Conservation (phyloP, 1,140 invertebrate genomes). For the Cryptotermes secundus region DNA sequence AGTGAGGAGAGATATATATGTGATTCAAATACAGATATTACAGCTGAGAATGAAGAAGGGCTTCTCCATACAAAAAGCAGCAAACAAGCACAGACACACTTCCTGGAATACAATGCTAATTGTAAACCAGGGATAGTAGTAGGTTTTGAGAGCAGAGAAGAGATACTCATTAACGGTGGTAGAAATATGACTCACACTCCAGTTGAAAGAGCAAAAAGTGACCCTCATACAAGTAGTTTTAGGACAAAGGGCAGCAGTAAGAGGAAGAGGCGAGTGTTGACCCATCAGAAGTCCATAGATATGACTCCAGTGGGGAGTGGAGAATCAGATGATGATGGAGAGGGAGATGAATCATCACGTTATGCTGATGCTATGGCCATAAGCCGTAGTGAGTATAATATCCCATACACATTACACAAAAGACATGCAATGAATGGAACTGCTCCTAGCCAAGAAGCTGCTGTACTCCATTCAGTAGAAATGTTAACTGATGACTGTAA, state of each 20-base stretch:
- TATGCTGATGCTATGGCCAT: conserved; percentile 58
- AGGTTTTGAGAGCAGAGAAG: conserved; percentile 43
- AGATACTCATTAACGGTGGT: neutral
- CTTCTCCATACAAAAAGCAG: neutral
- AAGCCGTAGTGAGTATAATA: conserved; percentile 61
- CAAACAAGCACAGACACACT: conserved; percentile 56
- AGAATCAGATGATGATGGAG: conserved; percentile 1
- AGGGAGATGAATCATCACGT: conserved; percentile 13
- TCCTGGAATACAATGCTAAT: conserved; percentile 62
- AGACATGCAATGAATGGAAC: conserved; percentile 80
- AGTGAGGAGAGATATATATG: neutral
- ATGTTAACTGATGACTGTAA: conserved; percentile 9
- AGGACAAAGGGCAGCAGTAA: conserved; percentile 44
- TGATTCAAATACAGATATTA: neutral
- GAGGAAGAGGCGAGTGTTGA: conserved; percentile 70
- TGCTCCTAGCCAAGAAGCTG: conserved; percentile 43
- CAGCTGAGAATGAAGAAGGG: neutral
- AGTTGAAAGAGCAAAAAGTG: conserved; percentile 80
- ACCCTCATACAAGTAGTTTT: conserved; percentile 74
- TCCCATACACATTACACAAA: conserved; percentile 80
- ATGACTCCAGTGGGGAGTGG: conserved; percentile 68
- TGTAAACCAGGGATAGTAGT: conserved; percentile 50
- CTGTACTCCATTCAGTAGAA: neutral
- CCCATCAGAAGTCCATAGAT: conserved; percentile 84
- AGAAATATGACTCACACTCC: conserved; percentile 55